These are phyloP conservation scores for Luscinia luscinia DNA, from an alignment of 2,797 vertebrate genomes.

Conservation along the genomic window DNA sequence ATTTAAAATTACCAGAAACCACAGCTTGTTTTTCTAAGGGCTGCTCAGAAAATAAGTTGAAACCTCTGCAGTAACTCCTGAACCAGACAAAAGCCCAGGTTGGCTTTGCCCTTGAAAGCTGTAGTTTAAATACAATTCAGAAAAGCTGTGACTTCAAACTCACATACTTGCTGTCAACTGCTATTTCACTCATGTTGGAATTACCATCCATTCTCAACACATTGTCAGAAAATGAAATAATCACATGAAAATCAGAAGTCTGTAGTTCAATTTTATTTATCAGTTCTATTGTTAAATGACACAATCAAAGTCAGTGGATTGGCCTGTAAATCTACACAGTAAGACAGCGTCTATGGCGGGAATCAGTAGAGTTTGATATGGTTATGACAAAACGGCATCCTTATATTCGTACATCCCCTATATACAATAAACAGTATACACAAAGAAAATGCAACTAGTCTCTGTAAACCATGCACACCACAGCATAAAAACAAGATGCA, in stretches of 20 bases:
- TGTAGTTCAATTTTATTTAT: slow-evolving; percentile 81
- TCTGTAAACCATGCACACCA: slow-evolving; percentile 82
- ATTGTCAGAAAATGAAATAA: neutral
- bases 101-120: neutral
- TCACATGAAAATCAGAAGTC: slow-evolving; percentile 39
- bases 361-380: slow-evolving; percentile 69
- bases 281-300: slow-evolving; percentile 80
- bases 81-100: neutral
- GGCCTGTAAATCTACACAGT: slow-evolving; percentile 75
- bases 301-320: slow-evolving; percentile 77
- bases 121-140: neutral
- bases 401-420: slow-evolving; percentile 75
- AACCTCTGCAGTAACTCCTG: neutral
- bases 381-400: slow-evolving; percentile 74
- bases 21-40: neutral
- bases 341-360: slow-evolving; percentile 74
- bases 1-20: neutral
- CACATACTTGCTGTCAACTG: neutral
- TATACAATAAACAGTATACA: slow-evolving; percentile 79
- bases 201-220: neutral
- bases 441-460: slow-evolving; percentile 75
- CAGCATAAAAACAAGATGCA: slow-evolving; percentile 72
- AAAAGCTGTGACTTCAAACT: neutral
- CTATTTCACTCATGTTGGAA: neutral
- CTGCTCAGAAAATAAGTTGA: neutral